Evolutionary conservation across 2,797 vertebrate species (phyloP).

Genomic region (Anguilla marmorata): DNA sequence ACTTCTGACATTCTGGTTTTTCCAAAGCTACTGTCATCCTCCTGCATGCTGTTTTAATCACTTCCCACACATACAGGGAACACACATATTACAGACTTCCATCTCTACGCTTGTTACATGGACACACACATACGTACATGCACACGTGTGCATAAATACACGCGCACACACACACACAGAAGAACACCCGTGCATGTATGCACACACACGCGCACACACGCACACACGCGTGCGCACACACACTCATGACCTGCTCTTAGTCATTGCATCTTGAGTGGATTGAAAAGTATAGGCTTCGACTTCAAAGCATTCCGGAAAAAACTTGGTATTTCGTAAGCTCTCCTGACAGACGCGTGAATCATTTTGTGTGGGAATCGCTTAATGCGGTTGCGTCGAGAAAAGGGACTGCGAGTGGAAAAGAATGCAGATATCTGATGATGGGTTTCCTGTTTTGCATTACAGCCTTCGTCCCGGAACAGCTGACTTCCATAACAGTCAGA

Average conservation of each 20-base stretch:
- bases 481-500: background rate
- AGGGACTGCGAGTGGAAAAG: background rate
- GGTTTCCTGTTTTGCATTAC: constrained; percentile 13
- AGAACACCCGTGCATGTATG: no score
- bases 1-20: background rate
- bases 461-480: background rate
- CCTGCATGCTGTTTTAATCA: no score
- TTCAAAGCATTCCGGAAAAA: background rate
- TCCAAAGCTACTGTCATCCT: background rate
- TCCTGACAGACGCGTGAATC: background rate
- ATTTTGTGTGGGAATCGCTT: background rate
- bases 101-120: no score
- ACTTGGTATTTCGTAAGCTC: background rate
- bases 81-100: no score
- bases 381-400: background rate
- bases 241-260: background rate
- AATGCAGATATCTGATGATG: constrained; percentile 8
- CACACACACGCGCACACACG: background rate
- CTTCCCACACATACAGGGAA: no score
- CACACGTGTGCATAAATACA: no score
- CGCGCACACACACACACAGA: background rate
- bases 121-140: no score
- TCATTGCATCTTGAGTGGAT: background rate
- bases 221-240: background rate
- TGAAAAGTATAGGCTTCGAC: background rate